Percentiles rank a stretch among this genome's conserved stretches.
phyloP scores from a whole-genome alignment of 2,113 vertebrate species.

The Turnix velox region DNA sequence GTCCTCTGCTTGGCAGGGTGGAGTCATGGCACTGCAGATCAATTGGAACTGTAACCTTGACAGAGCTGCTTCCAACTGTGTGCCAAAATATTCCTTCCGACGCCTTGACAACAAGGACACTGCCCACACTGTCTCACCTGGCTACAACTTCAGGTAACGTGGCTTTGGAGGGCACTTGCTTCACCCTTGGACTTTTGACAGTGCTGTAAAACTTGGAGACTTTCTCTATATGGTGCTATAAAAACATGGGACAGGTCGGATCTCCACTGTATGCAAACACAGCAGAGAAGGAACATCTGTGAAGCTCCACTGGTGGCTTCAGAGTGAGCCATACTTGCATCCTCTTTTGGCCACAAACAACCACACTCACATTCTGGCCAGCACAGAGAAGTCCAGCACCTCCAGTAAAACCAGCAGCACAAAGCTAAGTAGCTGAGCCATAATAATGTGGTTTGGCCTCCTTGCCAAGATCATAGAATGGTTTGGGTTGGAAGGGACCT shows the following conservation, averaged over 20 bases:
- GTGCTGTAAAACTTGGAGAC: neutral
- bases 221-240: no score
- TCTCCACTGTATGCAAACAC: neutral
- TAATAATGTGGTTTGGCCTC: accelerated
- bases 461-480: neutral
- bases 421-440: neutral
- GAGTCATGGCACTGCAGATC: conserved; percentile 82
- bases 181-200: accelerated
- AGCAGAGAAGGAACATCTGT: neutral
- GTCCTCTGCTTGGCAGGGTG: conserved; percentile 68
- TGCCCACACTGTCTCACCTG: conserved; percentile 77
- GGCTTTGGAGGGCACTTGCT: neutral
- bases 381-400: neutral
- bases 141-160: conserved; percentile 87
- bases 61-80: conserved; percentile 66
- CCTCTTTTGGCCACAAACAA: neutral
- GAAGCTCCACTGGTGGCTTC: neutral
- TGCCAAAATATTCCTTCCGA: conserved; percentile 83
- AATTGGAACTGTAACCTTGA: conserved; percentile 85
- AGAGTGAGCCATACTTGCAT: neutral
- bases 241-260: no score
- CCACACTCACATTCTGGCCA: neutral
- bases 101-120: conserved; percentile 79
- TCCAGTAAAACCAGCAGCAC: neutral
- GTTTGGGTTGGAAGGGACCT: no score